Evolutionary conservation across 2,113 vertebrate genomes (phyloP).

Genomic region (Gorsachius goisagi): DNA sequence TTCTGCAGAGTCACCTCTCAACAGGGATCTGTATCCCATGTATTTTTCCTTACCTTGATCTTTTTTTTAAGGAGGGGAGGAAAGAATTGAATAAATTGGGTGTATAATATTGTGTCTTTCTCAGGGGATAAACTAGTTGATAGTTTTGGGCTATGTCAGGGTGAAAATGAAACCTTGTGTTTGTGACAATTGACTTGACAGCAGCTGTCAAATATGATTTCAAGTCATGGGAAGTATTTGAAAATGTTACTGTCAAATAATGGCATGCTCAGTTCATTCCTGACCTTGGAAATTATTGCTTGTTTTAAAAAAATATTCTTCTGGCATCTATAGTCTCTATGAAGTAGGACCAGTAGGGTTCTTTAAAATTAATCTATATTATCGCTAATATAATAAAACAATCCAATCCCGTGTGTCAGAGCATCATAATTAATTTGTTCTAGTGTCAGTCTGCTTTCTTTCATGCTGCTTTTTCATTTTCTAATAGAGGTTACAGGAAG

Average conservation of each 20-base stretch:
- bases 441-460: constrained; percentile 10
- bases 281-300: not conserved
- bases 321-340: not conserved
- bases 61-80: not conserved
- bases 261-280: not conserved
- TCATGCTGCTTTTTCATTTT: constrained; percentile 44
- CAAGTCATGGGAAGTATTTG: not conserved
- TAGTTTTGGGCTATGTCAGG: not conserved
- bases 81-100: not conserved
- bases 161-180: not conserved
- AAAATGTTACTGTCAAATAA: constrained; percentile 1
- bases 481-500: not conserved
- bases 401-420: not conserved
- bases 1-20: not conserved
- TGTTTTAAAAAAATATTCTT: not conserved
- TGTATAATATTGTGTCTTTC: not conserved
- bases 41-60: not conserved
- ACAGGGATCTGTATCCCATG: not conserved
- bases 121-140: not conserved
- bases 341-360: not conserved
- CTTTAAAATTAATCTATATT: constrained; percentile 9
- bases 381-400: not conserved
- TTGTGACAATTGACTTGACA: not conserved
- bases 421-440: constrained; percentile 29
- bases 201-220: not conserved